Base-by-base conservation (phyloP, 2,797 vertebrate genomes). In the Chrosomus eos region DNA sequence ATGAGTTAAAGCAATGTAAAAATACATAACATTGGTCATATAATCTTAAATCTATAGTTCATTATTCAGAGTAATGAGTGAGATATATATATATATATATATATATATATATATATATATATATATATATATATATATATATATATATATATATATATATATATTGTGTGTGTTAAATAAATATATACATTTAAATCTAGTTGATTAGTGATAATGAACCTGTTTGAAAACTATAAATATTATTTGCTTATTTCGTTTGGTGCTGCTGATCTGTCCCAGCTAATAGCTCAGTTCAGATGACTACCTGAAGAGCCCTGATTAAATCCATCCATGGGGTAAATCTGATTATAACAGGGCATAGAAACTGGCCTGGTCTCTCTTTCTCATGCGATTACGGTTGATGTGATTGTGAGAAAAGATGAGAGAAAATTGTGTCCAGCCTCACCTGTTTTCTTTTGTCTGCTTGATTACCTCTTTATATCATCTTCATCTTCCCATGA, bases 381-480 rank as follows among this genome's bases (percentile, higher is more conserved):
- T n/a, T 58, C 51, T 81, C 31, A 38, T 28, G 33, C 10, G 74
- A 85, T 78, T 80, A 83, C 5, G 10, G 51, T 31, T 85, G 75
- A 82, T 83, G 58, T 85, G 84, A 85, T 88, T 88, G 83, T 55
- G 53, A 68, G 53, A 66, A 70, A 64, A 48, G 68, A 83, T 83
- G 70, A 75, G 48, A 45, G 51, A 81, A 82, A 66, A 66, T 66
- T 67, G 87, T 75, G 26, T 83, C 80, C 74, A 85, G 80, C 53
- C 86, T 84, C 45, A 76, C 71, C 81, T 48, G 31, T 55, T 80
- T 64, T 84, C 36, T 60, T 83, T 77, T 82, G 71, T 78, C 45
- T 72, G 72, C 40, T 58, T 71, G 74, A 81, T 82, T 82, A 33
- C 80, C 80, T 82, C 38, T 9, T 82, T 60, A 82, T 81, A 67